Evolutionary conservation across 2,113 vertebrate genomes (phyloP), one percentile per base, ranked within the genome.

Genomic region (Solea senegalensis): DNA sequence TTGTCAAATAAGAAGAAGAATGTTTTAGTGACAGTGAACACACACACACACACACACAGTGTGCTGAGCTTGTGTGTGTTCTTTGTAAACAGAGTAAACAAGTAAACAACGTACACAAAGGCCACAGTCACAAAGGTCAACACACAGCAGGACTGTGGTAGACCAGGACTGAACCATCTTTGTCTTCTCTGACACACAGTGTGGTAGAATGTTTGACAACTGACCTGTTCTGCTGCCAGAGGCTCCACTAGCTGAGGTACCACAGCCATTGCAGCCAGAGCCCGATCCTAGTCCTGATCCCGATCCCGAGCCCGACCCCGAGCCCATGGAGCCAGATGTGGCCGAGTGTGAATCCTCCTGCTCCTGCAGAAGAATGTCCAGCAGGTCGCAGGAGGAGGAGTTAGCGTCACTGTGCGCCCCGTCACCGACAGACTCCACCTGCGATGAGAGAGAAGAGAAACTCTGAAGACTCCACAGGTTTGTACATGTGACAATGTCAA

Each of bases 171-270:
- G 34, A 4, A 34, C 5, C 5, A 34, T 34, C 3, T 34, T 34
- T 34, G 0, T 4, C 34, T 34, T 34, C 5, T 34, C 5, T 34
- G 5, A 34, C 34, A 34, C 2, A 34, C 1, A 4, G 34, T 34
- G 34, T 3, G 34, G 34, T 34, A 34, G 34, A 34, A 34, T 34
- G 28, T 34, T 34, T 2, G 3, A 48, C 45, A 7, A 52, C 81
- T 60, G 52, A 97, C 97, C 97, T 95, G 95, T 93, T 86, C 95
- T 90, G 51, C 95, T 97, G 26, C 87, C 91, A 8, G 95, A 95
- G 1, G 82, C 87, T 69, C 89, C 81, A 11, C 90, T 91, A 5
- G 78, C 90, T 44, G 89, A 91, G 28, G 88, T 91, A 1, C 78
- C 87, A 7, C 93, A 95, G 84, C 93, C 94, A 12, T 94, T 94